Evolutionary conservation across 2,113 vertebrate genomes (phyloP), one percentile per base, ranked within the genome.

Genomic region (Ciconia stormi): DNA sequence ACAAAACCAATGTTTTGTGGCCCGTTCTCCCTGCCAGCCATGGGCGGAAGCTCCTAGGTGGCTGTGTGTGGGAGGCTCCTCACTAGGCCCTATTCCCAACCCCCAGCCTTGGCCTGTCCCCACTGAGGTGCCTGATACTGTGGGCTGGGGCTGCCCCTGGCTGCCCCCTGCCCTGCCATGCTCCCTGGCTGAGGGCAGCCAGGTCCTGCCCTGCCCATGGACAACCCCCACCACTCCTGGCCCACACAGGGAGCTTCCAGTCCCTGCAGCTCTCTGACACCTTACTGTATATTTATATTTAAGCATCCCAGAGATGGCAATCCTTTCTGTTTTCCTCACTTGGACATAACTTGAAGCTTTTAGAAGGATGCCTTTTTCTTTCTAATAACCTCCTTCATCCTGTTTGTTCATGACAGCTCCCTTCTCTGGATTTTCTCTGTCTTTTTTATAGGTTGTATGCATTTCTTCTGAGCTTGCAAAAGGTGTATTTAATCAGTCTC

Each of bases 391-490:
- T 91, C 38, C 46, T 87, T 95, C 42, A 58, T 89, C 23, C 46
- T 78, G 15, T 81, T 94, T 58, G 34, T 69, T 92, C 91, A 22
- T 44, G 63, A 65, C 21, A 58, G 59, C 50, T 87, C 27, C 38
- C 46, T 89, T 83, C 36, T 87, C 27, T 87, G 40, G 55, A 58
- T 65, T 91, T 91, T 80, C 67, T 77, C 26, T 36, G 47, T 72
- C 40, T 72, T 86, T 92, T 91, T 93, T 87, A 58, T 73, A 80
- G 30, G 40, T 81, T 61, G 23, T 69, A 84, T 94, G 72, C 77
- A 91, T 96, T 89, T 91, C 55, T 85, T 93, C 50, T 83, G 63
- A 94, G 72, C 72, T 94, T 89, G 83, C 40, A 73, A 65, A 94
- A 87, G 50, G 46, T 77, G 36, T 81, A 87, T 93, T 87, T 94